These are phyloP conservation scores for Caenorhabditis sp. DNA, from an alignment of 2,888 invertebrate genomes.

Conservation along the genomic window DNA sequence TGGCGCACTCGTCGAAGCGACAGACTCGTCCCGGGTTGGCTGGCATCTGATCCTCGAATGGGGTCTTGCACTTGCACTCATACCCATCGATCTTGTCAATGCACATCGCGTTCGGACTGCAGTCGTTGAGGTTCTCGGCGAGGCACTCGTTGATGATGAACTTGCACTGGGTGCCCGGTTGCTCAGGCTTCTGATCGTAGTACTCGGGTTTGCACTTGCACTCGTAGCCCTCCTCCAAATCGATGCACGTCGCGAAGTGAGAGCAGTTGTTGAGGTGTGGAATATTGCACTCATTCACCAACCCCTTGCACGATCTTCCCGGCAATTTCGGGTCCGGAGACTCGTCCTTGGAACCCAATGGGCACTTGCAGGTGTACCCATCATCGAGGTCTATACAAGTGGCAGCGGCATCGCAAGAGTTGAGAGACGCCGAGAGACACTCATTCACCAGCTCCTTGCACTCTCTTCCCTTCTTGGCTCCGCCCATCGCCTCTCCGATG, in stretches of 20 bases:
- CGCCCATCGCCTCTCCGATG: constrained; percentile 67
- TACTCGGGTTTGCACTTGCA: constrained; percentile 79
- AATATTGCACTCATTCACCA: constrained; percentile 79
- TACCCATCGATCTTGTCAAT: constrained; percentile 81
- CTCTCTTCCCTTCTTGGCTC: constrained; percentile 56
- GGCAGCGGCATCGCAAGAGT: constrained; percentile 78
- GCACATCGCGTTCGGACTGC: constrained; percentile 80
- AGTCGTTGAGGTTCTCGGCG: constrained; percentile 76
- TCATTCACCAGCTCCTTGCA: constrained; percentile 79
- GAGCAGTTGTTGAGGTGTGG: constrained; percentile 80
- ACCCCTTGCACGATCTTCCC: constrained; percentile 76
- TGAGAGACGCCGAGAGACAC: constrained; percentile 75
- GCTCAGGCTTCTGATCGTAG: constrained; percentile 73
- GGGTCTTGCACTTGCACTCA: constrained; percentile 77
- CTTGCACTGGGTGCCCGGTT: constrained; percentile 79
- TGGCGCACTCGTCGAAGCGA: constrained; percentile 74
- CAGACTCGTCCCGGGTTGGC: constrained; percentile 75
- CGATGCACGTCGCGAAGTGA: constrained; percentile 80
- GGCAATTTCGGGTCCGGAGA: constrained; percentile 76
- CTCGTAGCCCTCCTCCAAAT: constrained; percentile 78
- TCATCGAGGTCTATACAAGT: constrained; percentile 75
- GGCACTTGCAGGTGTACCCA: constrained; percentile 78
- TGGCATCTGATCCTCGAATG: constrained; percentile 72
- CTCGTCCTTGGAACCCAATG: constrained; percentile 76
- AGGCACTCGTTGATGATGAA: constrained; percentile 79